Conservation (phyloP, 2,888 invertebrate genomes). For the Tinea semifulvella region DNA sequence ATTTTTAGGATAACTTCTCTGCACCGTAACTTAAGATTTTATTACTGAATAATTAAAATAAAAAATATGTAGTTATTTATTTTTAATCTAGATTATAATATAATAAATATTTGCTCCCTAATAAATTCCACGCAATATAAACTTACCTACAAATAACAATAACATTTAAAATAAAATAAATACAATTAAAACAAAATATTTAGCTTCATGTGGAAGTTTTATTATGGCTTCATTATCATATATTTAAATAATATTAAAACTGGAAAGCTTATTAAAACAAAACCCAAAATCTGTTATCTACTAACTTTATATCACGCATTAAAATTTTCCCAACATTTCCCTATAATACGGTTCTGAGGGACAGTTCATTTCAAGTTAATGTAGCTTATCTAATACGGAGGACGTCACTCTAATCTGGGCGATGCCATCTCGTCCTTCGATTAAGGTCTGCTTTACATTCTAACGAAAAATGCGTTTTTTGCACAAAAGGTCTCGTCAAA, state of each 20-base stretch:
- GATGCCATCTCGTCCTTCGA: slow-evolving; percentile 15
- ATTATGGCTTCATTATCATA: not conserved
- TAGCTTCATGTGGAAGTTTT: not conserved
- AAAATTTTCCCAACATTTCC: not conserved
- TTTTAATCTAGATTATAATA: too few species aligned
- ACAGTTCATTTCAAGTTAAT: slow-evolving; percentile 29
- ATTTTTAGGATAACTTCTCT: too few species aligned
- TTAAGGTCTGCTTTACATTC: not conserved
- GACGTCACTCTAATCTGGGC: slow-evolving; percentile 18
- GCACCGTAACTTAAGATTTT: too few species aligned
- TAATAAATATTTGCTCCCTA: too few species aligned
- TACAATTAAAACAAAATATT: too few species aligned
- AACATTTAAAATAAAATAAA: too few species aligned
- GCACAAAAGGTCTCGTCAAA: too few species aligned
- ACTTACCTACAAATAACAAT: too few species aligned
- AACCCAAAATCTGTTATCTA: not conserved
- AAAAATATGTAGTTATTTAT: too few species aligned
- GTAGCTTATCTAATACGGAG: slow-evolving; percentile 33
- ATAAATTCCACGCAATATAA: too few species aligned
- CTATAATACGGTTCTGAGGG: not conserved
- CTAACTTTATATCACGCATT: too few species aligned
- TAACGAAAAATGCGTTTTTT: not conserved
- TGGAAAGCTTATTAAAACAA: not conserved
- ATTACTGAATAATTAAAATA: too few species aligned
- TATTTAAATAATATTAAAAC: not conserved